Percentiles rank a stretch among this genome's conserved stretches.
Evolutionary conservation across 2,113 vertebrate species (phyloP).

Genomic region (Puffinus mauretanicus): DNA sequence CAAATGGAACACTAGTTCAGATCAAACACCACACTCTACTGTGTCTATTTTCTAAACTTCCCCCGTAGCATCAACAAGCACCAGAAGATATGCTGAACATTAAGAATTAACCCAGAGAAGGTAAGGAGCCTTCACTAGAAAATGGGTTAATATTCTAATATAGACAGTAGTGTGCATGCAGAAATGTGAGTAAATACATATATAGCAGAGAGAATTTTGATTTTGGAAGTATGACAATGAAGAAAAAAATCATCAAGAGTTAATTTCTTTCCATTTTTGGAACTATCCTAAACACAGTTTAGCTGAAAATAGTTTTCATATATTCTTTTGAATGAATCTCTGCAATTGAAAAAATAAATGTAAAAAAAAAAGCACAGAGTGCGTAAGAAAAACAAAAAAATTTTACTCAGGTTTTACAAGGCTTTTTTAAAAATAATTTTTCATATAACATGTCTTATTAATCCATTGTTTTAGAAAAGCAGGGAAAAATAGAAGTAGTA

Average conservation of each 20-base stretch:
- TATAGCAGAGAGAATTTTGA: neutral
- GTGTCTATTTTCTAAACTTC: neutral
- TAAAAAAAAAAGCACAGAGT: neutral
- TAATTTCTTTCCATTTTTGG: neutral
- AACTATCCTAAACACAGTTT: neutral
- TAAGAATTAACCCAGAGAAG: neutral
- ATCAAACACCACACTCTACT: neutral
- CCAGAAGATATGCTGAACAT: neutral
- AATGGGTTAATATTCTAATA: neutral
- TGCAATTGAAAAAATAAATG: neutral
- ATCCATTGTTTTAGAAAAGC: neutral
- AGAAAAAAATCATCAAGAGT: neutral
- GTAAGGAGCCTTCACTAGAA: neutral
- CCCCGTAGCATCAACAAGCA: neutral
- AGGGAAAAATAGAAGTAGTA: neutral
- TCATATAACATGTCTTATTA: neutral
- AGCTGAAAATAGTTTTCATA: neutral
- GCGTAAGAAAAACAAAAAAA: neutral
- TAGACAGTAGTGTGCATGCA: neutral
- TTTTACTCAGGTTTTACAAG: neutral
- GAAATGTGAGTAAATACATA: neutral
- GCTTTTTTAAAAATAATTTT: neutral
- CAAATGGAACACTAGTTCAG: neutral
- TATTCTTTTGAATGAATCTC: neutral
- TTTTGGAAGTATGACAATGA: neutral